A percentile compares a stretch with the other conserved stretches of the same genome.
These are phyloP conservation scores for Galago senegalensis DNA, from an alignment of 2,797 vertebrate species.

Conservation along the genomic window DNA sequence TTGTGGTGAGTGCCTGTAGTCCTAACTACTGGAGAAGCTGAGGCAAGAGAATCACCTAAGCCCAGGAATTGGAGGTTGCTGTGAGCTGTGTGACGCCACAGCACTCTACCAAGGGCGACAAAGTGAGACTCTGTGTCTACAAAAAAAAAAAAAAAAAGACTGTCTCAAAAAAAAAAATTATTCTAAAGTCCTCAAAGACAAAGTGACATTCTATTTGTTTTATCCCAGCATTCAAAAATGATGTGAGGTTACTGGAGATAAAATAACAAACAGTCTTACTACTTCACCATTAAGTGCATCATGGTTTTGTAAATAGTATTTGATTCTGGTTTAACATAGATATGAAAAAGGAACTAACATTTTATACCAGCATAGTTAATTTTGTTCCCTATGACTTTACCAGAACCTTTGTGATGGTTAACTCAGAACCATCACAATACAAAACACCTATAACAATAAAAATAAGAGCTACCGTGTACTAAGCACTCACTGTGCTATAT, in stretches of 20 bases:
- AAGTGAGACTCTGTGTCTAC: too few species aligned
- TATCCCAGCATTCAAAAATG: slow-evolving; percentile 7
- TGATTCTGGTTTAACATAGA: background rate
- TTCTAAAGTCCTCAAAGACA: background rate
- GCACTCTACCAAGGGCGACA: too few species aligned
- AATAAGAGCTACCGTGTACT: background rate
- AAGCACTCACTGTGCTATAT: background rate
- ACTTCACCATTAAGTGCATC: background rate
- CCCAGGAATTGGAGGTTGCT: too few species aligned
- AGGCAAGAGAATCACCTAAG: too few species aligned
- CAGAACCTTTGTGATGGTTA: background rate
- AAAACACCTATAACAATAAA: slow-evolving; percentile 30
- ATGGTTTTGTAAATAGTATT: background rate
- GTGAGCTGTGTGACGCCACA: too few species aligned
- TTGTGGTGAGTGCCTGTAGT: too few species aligned
- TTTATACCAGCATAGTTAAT: background rate
- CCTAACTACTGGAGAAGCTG: too few species aligned
- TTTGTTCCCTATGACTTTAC: slow-evolving; percentile 33
- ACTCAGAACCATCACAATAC: slow-evolving; percentile 43
- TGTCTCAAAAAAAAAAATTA: background rate
- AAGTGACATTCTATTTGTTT: background rate
- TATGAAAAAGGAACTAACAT: background rate
- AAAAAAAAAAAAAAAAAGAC: too few species aligned
- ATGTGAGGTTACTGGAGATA: background rate
- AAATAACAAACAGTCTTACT: slow-evolving; percentile 2